Conservation (phyloP, 2,113 vertebrate species). For the Clupea harengus region DNA sequence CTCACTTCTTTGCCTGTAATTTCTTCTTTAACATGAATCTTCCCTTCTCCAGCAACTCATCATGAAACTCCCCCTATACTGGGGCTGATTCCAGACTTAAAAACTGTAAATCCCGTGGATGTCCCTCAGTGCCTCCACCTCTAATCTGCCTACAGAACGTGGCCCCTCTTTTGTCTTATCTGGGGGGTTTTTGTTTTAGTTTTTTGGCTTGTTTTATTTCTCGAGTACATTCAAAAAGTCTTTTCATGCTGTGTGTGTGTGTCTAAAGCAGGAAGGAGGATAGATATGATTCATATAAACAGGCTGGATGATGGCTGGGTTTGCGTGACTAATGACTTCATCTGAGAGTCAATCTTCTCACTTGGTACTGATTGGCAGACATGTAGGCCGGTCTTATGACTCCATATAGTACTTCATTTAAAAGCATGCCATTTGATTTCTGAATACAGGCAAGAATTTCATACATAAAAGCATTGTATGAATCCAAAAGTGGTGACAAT, state of each 20-base stretch:
- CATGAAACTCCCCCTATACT: conserved; percentile 70
- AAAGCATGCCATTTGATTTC: conserved; percentile 68
- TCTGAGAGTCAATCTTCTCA: conserved; percentile 76
- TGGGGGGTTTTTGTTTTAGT: conserved; percentile 50
- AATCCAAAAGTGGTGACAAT: conserved; percentile 66
- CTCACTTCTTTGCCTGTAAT: conserved; percentile 78
- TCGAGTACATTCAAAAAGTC: conserved; percentile 57
- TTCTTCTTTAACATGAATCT: conserved; percentile 78
- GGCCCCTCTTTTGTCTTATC: conserved; percentile 4
- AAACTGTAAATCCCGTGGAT: conserved; percentile 71
- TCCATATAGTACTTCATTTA: conserved; percentile 67
- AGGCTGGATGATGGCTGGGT: conserved; percentile 74
- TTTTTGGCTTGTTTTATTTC: conserved; percentile 52
- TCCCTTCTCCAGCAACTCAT: conserved; percentile 74
- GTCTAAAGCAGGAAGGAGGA: conserved; percentile 58
- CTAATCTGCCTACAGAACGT: conserved; percentile 15
- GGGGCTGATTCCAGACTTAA: conserved; percentile 39
- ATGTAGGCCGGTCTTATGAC: conserved; percentile 66
- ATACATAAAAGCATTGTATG: conserved; percentile 53
- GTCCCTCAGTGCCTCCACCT: conserved; percentile 45
- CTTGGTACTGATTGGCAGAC: conserved; percentile 47
- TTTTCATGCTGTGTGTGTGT: conserved; percentile 48
- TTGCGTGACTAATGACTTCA: conserved; percentile 79
- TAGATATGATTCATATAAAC: conserved; percentile 70
- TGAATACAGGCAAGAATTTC: conserved; percentile 43